Base-by-base conservation (phyloP, 2,888 invertebrate genomes). In the Leucania comma region DNA sequence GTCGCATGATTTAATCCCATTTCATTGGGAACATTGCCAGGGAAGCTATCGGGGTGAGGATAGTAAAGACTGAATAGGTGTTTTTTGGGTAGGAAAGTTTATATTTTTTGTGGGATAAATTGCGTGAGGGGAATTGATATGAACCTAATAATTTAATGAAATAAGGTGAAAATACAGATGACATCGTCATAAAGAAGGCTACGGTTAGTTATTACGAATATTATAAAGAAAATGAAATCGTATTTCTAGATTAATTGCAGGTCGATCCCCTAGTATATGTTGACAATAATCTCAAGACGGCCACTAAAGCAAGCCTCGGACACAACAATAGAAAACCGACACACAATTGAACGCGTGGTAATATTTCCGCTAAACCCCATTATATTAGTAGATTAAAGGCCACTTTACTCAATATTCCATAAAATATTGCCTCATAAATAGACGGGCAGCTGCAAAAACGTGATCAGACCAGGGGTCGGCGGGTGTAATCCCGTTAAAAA, bases 401-500 rank as follows among this genome's bases (percentile, higher is more conserved):
- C 93, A 95, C 95, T 96, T 95, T 94, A 93, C 94, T 94, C 95
- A 92, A 95, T 96, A 96, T 96, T 95, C 95, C 93, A 88, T 95
- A 92, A 96, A 94, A 95, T 96, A 96, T 95, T 91, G 93, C 95
- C 92, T 88, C 95, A 93, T 96, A 96, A 96, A 94, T 95, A 93
- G 90, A 86, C 82, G 92, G 92, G 93, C 91, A 92, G 93, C 89
- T 88, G 92, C 90, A 90, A 88, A 93, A 93, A 95, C 94, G 95
- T 95, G 95, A 95, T 94, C 94, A 90, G 92, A 91, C 88, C 88
- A 87, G 86, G 88, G 87, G 86, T 83, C 84, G 88, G 88, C 72
- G 82, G 85, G 82, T 88, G 91, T 95, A 95, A 96, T 95, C 95
- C 95, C 89, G 90, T 95, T 96, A 96, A 96, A 95, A 95, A 96